Conservation (phyloP, 2,888 invertebrate genomes). For the Drosophila nr. perissopoda region DNA sequence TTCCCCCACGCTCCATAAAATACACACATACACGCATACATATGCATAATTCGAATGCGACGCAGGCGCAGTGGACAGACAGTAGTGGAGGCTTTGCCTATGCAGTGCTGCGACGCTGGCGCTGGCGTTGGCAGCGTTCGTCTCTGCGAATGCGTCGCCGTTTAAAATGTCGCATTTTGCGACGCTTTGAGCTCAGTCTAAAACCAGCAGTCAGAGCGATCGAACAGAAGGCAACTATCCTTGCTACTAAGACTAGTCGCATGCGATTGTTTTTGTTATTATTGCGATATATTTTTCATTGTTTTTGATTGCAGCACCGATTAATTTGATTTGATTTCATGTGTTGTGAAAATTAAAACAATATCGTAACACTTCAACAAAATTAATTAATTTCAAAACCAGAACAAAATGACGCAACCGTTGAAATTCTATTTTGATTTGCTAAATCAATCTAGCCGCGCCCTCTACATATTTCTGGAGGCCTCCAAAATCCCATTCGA, state of each 20-base stretch:
- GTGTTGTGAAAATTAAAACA: not conserved
- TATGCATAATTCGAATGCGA: conserved; percentile 10
- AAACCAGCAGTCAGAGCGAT: conserved; percentile 58
- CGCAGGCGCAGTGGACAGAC: conserved; percentile 35
- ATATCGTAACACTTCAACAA: not conserved
- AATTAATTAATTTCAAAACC: not conserved
- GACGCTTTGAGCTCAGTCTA: conserved; percentile 66
- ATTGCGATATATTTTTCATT: conserved; percentile 1
- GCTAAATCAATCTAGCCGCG: conserved; percentile 91
- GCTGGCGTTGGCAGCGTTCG: conserved; percentile 28
- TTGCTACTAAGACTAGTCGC: conserved; percentile 23
- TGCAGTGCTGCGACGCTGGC: conserved; percentile 33
- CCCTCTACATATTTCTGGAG: conserved; percentile 90
- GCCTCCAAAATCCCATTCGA: conserved; percentile 89
- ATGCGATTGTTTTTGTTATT: conserved; percentile 1
- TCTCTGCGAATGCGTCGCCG: conserved; percentile 42
- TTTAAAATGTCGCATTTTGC: conserved; percentile 65
- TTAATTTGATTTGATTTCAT: conserved; percentile 8
- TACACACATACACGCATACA: conserved; percentile 5
- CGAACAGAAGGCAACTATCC: conserved; percentile 27
- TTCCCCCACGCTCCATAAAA: conserved; percentile 1
- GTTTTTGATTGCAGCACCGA: not conserved
- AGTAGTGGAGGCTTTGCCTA: conserved; percentile 8
- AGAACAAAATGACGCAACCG: conserved; percentile 82
- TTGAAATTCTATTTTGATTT: conserved; percentile 90